Evolutionary conservation across 2,797 vertebrate genomes (phyloP).

Genomic region (Linurgus olivaceus): DNA sequence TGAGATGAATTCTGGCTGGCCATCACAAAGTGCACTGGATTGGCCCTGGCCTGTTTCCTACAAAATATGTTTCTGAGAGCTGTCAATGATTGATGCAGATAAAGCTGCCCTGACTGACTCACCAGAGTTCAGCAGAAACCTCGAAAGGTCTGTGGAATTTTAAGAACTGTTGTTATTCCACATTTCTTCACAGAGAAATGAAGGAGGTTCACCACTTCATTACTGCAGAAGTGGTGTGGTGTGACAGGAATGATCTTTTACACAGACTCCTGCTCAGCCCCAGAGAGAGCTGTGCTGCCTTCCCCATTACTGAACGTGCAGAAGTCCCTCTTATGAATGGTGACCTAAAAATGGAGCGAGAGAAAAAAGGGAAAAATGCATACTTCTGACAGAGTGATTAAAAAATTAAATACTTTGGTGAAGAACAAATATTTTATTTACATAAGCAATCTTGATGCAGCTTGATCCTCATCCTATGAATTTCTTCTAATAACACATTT

Average conservation of each 20-base stretch:
- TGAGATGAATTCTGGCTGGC: neutral
- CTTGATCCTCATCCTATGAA: neutral
- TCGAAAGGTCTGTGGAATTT: neutral
- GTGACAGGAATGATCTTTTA: neutral
- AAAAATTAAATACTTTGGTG: neutral
- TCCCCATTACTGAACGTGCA: neutral
- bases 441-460: neutral
- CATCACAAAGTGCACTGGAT: neutral
- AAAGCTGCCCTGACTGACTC: neutral
- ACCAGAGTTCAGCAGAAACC: neutral
- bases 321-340: neutral
- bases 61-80: rapidly evolving
- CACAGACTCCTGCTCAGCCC: neutral
- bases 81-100: neutral
- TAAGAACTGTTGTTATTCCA: neutral
- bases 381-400: neutral
- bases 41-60: neutral
- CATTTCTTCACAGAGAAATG: neutral
- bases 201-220: neutral
- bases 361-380: neutral
- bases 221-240: neutral
- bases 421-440: neutral
- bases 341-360: neutral
- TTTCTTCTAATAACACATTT: neutral
- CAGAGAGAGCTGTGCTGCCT: neutral